Conservation (phyloP, 2,113 vertebrate species). For the Ovis aries region DNA sequence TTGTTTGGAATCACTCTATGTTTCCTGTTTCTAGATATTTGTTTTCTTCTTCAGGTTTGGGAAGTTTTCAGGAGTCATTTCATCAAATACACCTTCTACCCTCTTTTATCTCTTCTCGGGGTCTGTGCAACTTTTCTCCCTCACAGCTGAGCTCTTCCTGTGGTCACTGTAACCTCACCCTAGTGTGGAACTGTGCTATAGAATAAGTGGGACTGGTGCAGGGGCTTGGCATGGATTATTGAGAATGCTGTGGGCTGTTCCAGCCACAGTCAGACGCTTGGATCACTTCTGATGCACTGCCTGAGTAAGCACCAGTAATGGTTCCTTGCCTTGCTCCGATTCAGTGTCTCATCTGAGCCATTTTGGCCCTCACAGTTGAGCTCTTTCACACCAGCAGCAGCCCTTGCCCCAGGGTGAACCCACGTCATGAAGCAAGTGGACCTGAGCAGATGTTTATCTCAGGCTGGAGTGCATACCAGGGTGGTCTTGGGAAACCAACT, state of each 20-base stretch:
- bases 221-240: neutral
- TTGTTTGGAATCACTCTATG: neutral
- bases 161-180: neutral
- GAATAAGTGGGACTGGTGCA: neutral
- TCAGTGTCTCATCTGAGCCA: neutral
- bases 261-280: neutral
- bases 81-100: neutral
- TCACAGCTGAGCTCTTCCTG: neutral
- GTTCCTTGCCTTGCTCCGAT: neutral
- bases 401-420: neutral
- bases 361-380: neutral
- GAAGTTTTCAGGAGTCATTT: neutral
- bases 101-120: neutral
- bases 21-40: neutral
- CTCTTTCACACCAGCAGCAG: neutral
- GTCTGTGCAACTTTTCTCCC: neutral
- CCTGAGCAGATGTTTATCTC: neutral
- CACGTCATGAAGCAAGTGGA: rapidly evolving
- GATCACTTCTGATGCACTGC: neutral
- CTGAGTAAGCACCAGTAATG: neutral
- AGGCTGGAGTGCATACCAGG: neutral
- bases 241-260: neutral
- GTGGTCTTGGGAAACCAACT: neutral
- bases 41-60: neutral
- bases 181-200: neutral